Percentiles rank a stretch among this genome's conserved stretches.
These are phyloP conservation scores for Apamea monoglypha DNA, from an alignment of 2,888 invertebrate species.

Conservation along the genomic window DNA sequence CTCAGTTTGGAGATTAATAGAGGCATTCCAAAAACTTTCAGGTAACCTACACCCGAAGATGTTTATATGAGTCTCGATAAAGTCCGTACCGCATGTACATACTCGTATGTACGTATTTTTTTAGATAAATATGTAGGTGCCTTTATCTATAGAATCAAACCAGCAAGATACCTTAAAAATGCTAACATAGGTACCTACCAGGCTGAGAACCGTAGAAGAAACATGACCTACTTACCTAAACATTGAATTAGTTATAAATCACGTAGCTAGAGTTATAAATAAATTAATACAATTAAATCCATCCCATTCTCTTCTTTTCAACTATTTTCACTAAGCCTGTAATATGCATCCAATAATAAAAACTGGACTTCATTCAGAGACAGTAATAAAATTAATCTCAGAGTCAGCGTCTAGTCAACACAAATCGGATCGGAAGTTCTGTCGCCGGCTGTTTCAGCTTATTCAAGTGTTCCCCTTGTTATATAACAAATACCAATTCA, in stretches of 20 bases:
- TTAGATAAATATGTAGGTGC: background rate
- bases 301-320: background rate
- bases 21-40: slow-evolving; percentile 52
- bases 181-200: background rate
- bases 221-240: background rate
- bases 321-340: background rate
- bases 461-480: slow-evolving; percentile 67
- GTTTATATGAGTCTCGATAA: slow-evolving; percentile 41
- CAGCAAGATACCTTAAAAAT: background rate
- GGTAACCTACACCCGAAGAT: slow-evolving; percentile 30
- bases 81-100: background rate
- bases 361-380: slow-evolving; percentile 30
- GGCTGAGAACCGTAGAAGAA: background rate
- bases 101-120: background rate
- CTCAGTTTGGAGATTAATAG: slow-evolving; percentile 56
- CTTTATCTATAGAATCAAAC: background rate
- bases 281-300: background rate
- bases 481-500: slow-evolving; percentile 59
- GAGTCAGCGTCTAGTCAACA: slow-evolving; percentile 67
- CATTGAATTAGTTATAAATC: background rate
- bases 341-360: slow-evolving; percentile 10
- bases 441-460: slow-evolving; percentile 67
- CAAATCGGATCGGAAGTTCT: slow-evolving; percentile 74
- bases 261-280: background rate
- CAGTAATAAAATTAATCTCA: slow-evolving; percentile 70